phyloP scores from a whole-genome alignment of 35 echinoderm and acorn worm genomes.

The Strongylocentrotus purpuratus region DNA sequence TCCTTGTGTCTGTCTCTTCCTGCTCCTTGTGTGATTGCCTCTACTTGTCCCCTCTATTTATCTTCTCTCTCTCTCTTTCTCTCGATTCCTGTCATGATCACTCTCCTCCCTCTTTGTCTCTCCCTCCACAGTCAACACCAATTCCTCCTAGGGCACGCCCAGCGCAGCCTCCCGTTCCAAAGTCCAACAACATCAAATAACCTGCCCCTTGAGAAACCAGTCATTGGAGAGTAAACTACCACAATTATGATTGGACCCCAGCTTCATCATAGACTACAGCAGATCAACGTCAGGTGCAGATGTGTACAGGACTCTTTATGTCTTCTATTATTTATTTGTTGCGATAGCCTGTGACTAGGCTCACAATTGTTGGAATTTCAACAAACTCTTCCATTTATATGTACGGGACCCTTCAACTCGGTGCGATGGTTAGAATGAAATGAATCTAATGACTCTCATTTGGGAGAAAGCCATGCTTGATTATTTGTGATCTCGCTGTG shows the following conservation, averaged over 20 bases:
- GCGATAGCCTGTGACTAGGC: no score
- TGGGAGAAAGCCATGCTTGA: no score
- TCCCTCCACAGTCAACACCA: conserved; percentile 42
- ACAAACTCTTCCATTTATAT: no score
- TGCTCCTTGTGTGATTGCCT: not conserved
- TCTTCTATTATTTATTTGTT: not conserved
- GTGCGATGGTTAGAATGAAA: no score
- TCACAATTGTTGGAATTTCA: no score
- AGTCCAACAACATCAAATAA: conserved; percentile 49
- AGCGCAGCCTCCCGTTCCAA: conserved; percentile 48
- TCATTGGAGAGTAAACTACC: not conserved
- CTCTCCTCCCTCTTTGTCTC: not conserved
- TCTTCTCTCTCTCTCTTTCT: not conserved
- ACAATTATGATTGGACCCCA: not conserved
- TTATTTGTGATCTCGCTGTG: no score
- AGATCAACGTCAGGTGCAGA: not conserved
- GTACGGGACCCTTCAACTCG: no score
- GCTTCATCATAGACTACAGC: not conserved
- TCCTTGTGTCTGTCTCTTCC: no score
- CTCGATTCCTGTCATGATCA: not conserved
- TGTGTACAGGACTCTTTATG: not conserved
- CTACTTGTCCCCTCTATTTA: not conserved
- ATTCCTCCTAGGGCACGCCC: not conserved
- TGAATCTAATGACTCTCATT: no score
- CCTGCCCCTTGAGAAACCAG: not conserved